A percentile compares a stretch with the other conserved stretches of the same genome.
Conservation (phyloP, 2,888 invertebrate species). For the Vandiemenella viatica region DNA sequence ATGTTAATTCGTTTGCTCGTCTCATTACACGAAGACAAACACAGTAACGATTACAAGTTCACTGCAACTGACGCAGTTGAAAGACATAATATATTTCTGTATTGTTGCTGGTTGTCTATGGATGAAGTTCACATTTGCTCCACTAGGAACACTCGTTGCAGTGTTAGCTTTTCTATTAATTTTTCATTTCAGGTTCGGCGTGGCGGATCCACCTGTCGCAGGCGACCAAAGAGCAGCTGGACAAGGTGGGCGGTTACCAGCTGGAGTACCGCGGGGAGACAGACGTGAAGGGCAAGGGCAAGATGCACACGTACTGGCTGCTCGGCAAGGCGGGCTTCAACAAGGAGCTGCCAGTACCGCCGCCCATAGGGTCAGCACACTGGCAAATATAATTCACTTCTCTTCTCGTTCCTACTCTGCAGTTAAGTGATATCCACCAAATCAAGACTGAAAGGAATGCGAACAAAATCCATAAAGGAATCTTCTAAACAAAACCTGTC, state of each 20-base stretch:
- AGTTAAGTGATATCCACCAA: neutral
- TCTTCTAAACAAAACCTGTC: no score
- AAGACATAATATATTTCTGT: no score
- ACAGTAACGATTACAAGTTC: no score
- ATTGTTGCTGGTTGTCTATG: no score
- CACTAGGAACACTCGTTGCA: no score
- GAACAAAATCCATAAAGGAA: no score
- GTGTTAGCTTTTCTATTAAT: no score
- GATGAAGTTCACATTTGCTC: no score
- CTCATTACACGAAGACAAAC: no score
- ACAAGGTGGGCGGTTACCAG: constrained; percentile 64
- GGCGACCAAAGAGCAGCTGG: constrained; percentile 61
- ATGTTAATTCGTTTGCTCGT: no score
- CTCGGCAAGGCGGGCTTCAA: constrained; percentile 74
- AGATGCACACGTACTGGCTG: constrained; percentile 80
- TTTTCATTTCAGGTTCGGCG: constrained; percentile 63
- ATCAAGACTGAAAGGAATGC: neutral
- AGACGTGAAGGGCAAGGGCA: constrained; percentile 79
- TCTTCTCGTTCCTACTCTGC: neutral
- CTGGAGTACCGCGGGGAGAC: constrained; percentile 73
- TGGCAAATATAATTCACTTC: constrained; percentile 3
- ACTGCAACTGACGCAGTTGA: no score
- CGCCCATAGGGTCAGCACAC: constrained; percentile 54
- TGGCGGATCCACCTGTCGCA: constrained; percentile 85
- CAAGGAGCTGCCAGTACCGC: constrained; percentile 62